phyloP scores from a whole-genome alignment of 2,888 invertebrate species.

The Ischnura elegans region DNA sequence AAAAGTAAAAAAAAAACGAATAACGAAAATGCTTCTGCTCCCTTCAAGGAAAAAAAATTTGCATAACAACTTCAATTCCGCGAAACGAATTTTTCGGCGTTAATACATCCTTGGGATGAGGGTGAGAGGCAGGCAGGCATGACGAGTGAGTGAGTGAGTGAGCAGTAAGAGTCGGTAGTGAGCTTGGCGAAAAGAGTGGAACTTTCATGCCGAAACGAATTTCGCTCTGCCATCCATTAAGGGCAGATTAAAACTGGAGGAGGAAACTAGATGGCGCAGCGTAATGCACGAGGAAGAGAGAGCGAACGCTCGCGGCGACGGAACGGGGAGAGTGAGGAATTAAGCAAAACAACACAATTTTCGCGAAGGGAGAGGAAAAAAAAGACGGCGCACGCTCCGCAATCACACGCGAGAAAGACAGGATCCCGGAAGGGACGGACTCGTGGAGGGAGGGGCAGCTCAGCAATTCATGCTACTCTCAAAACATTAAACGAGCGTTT shows the following conservation, averaged over 20 bases:
- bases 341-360: neutral
- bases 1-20: neutral
- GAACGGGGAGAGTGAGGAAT: neutral
- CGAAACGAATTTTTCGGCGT: neutral
- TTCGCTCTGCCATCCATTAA: neutral
- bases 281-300: neutral
- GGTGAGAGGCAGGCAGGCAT: no score
- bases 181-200: neutral
- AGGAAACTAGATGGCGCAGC: neutral
- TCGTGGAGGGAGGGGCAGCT: no score
- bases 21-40: neutral
- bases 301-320: neutral
- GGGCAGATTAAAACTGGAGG: constrained; percentile 22
- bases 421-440: no score
- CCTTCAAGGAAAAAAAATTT: neutral
- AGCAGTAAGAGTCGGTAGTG: neutral
- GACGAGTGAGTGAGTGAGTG: no score
- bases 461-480: no score
- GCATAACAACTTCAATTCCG: neutral
- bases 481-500: no score
- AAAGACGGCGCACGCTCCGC: neutral
- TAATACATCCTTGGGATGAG: neutral
- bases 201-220: neutral
- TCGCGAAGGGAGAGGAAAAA: neutral
- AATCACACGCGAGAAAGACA: no score